Percentiles rank a stretch among this genome's conserved stretches.
These are phyloP conservation scores for Synanthedon andrenaeformis DNA, from an alignment of 2,888 invertebrate genomes.

Conservation along the genomic window DNA sequence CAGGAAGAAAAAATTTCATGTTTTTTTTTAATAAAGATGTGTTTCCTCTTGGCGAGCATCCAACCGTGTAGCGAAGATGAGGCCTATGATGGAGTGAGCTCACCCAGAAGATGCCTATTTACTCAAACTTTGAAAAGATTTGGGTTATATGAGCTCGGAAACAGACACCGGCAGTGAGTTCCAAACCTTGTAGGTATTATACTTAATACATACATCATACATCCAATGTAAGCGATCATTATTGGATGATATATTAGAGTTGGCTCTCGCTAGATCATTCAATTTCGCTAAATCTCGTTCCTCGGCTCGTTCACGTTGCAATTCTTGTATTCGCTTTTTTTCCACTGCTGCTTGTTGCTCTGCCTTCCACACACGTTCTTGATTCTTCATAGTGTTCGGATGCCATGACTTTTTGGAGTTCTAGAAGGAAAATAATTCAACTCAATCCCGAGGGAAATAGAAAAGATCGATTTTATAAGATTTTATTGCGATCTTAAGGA, in stretches of 20 bases:
- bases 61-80: too few relatives aligned
- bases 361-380: slow-evolving; percentile 83
- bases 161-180: too few relatives aligned
- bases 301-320: slow-evolving; percentile 75
- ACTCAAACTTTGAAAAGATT: too few relatives aligned
- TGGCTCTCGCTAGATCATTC: slow-evolving; percentile 71
- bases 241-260: slow-evolving; percentile 46
- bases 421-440: slow-evolving; percentile 35
- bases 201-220: slow-evolving; percentile 75
- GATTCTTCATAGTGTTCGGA: slow-evolving; percentile 81
- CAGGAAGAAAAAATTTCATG: too few relatives aligned
- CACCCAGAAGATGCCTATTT: too few relatives aligned
- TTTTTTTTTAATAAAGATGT: too few relatives aligned
- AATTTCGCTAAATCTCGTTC: slow-evolving; percentile 76
- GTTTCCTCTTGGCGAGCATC: too few relatives aligned
- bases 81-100: too few relatives aligned
- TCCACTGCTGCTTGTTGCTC: slow-evolving; percentile 80
- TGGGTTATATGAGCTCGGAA: too few relatives aligned
- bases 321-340: slow-evolving; percentile 74
- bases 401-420: slow-evolving; percentile 86
- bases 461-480: background rate
- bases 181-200: too few relatives aligned
- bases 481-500: background rate
- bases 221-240: slow-evolving; percentile 86
- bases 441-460: too few relatives aligned